Conservation (phyloP, 30 jellyfish, hydroid and myxozoan genomes). For the Hydractinia echinata region DNA sequence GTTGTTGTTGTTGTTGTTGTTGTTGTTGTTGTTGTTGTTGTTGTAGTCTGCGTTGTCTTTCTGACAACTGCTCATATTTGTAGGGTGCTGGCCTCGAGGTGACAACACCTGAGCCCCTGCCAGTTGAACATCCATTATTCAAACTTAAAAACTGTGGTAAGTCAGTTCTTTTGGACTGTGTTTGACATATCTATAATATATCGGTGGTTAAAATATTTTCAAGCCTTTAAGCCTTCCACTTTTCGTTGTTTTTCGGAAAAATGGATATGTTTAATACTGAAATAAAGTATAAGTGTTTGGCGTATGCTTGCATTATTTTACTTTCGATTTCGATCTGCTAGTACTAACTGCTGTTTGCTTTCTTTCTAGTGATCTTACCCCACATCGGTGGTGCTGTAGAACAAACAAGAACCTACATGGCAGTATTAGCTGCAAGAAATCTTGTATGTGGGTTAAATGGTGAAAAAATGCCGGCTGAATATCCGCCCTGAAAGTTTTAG, state of each 20-base stretch:
- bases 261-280: no score
- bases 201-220: no score
- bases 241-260: no score
- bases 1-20: no score
- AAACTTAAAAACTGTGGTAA: slow-evolving; percentile 60
- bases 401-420: slow-evolving; percentile 65
- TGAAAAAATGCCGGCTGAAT: slow-evolving; percentile 57
- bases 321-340: not conserved
- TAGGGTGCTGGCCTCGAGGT: slow-evolving; percentile 95
- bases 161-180: not conserved
- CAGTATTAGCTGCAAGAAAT: slow-evolving; percentile 58
- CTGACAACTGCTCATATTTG: not conserved
- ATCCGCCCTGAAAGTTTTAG: not conserved
- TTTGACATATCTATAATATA: not conserved
- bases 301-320: not conserved
- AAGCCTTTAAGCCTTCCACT: no score
- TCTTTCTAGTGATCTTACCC: slow-evolving; percentile 55
- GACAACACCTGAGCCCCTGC: slow-evolving; percentile 86
- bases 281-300: not conserved
- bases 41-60: no score
- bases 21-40: no score
- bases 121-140: slow-evolving; percentile 63
- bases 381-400: slow-evolving; percentile 87
- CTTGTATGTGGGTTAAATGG: slow-evolving; percentile 71
- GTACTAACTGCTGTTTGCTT: not conserved